A percentile compares a stretch with the other conserved stretches of the same genome.
Evolutionary conservation across 2,888 invertebrate species (phyloP).

Genomic region (Cryptus viduatorius): DNA sequence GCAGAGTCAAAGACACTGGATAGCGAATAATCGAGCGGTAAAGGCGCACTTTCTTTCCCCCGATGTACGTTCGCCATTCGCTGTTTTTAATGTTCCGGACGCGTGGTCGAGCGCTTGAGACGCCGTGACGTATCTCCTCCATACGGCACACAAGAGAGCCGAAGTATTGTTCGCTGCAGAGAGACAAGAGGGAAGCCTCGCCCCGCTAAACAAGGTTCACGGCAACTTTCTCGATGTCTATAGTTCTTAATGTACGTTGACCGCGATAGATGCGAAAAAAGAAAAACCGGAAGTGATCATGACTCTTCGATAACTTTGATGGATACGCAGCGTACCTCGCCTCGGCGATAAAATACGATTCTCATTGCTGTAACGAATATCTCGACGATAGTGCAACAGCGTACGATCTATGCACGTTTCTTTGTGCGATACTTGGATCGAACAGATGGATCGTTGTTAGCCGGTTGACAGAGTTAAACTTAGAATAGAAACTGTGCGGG

Average conservation of each 20-base stretch:
- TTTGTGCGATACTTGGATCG: slow-evolving; percentile 49
- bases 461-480: slow-evolving; percentile 41
- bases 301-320: slow-evolving; percentile 60
- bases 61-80: slow-evolving; percentile 64
- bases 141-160: slow-evolving; percentile 46
- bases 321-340: slow-evolving; percentile 24
- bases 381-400: not conserved
- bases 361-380: slow-evolving; percentile 25
- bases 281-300: slow-evolving; percentile 57
- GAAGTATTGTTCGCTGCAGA: slow-evolving; percentile 60
- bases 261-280: slow-evolving; percentile 57
- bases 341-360: slow-evolving; percentile 57
- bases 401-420: slow-evolving; percentile 44
- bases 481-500: slow-evolving; percentile 53
- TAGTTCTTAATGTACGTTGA: slow-evolving; percentile 59
- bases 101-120: slow-evolving; percentile 41
- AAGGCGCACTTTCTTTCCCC: slow-evolving; percentile 52
- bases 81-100: slow-evolving; percentile 50
- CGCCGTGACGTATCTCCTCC: slow-evolving; percentile 26
- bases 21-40: slow-evolving; percentile 48
- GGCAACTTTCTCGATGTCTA: slow-evolving; percentile 66
- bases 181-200: slow-evolving; percentile 55
- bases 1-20: slow-evolving; percentile 34
- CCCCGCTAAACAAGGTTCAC: slow-evolving; percentile 58
- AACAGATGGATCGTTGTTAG: slow-evolving; percentile 53